Base-by-base conservation (phyloP, 2,888 invertebrate species). In the Caenorhabditis sp. region DNA sequence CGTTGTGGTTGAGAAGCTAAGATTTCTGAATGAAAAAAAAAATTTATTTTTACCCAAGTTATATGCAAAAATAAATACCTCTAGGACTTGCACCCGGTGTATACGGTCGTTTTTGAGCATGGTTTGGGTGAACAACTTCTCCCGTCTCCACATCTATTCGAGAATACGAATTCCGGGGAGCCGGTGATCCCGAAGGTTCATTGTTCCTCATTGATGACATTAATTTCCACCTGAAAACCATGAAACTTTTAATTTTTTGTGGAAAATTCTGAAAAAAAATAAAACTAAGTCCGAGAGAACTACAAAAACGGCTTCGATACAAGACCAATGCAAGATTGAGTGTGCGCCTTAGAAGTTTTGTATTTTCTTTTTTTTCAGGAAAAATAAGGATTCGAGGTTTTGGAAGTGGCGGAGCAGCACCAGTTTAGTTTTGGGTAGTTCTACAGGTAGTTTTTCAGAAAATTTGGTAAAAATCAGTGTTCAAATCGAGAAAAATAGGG, bases 121-220 rank as follows among this genome's bases (percentile, higher is more conserved):
- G 58, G 23, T 64, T n/a, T 31, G 63, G 5, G 4, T 31, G 31
- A 31, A 10, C 10, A 4, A 31, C 31, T 31, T 31, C 73, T 2
- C 73, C 73, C 20, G 53, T 31, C 52, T 73, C 73, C 8, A 73
- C 69, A 62, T 73, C 73, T 27, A 66, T 66, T 5, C 68, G 60
- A 31, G 72, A 73, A 27, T 73, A 73, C n/a, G 68, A 64, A 62
- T 73, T 73, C 1, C 65, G 58, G 7, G 71, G 63, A 26, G 60
- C 63, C n/a, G 71, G 67, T 17, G 67, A 63, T 60, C 67, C 62
- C 21, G 67, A 63, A 12, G 78, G 74, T 65, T 57, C 69, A 43
- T 14, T 70, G 63, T 59, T 74, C 50, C 75, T 71, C 3, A 78
- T 69, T 53, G 78, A 78, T 62, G 78, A 76, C 78, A 78, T 78